Conservation (phyloP, 2,797 vertebrate species). For the Brotula barbata region DNA sequence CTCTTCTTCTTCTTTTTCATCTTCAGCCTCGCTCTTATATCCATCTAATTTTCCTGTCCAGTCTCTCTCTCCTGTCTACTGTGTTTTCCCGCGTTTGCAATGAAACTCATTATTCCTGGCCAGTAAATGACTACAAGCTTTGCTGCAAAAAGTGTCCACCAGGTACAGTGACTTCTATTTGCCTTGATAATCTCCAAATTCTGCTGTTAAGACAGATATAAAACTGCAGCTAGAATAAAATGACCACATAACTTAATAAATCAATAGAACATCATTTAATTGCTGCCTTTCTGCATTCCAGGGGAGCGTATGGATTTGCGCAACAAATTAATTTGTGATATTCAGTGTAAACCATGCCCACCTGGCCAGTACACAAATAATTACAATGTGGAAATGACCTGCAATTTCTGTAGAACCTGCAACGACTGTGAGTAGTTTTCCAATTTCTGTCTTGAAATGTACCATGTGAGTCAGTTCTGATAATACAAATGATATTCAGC, state of each 20-base stretch:
- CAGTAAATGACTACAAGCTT: rapidly evolving
- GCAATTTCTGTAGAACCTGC: conserved; percentile 49
- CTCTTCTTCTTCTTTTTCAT: neutral
- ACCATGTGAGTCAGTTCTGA: too few species aligned
- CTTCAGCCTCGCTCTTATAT: conserved; percentile 28
- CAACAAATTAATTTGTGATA: rapidly evolving
- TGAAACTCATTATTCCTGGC: neutral
- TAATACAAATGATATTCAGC: too few species aligned
- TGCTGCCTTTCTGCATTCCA: conserved; percentile 44
- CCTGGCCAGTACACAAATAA: neutral
- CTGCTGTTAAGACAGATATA: neutral
- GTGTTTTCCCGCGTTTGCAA: conserved; percentile 35
- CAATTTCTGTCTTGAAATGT: conserved; percentile 3
- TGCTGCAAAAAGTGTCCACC: conserved; percentile 72
- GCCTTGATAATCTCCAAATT: neutral
- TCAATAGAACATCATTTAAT: too few species aligned
- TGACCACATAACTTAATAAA: too few species aligned
- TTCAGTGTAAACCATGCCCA: rapidly evolving
- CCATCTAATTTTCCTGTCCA: conserved; percentile 35
- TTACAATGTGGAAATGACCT: neutral
- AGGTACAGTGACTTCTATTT: conserved; percentile 61
- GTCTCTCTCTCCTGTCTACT: conserved; percentile 19
- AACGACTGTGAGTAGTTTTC: conserved; percentile 54
- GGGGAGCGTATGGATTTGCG: neutral
- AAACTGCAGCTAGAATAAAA: neutral